A percentile compares a stretch with the other conserved stretches of the same genome.
These are phyloP conservation scores for Electrona antarctica DNA, from an alignment of 2,113 vertebrate genomes.

Conservation along the genomic window DNA sequence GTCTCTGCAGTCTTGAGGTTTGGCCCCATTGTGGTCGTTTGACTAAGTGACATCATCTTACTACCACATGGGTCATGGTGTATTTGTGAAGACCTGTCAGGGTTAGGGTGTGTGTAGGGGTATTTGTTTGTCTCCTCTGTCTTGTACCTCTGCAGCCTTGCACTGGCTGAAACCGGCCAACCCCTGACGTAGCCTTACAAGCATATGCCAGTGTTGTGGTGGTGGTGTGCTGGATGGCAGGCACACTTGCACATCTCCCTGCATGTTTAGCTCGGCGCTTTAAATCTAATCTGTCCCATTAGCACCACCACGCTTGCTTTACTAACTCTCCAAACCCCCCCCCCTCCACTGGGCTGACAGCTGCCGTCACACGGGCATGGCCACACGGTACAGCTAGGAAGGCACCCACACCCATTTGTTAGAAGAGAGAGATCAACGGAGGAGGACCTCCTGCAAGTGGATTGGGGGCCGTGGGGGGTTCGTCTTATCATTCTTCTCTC, in stretches of 20 bases:
- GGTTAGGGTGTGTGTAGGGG: too few relatives aligned
- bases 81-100: too few relatives aligned
- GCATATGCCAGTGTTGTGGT: background rate
- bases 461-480: background rate
- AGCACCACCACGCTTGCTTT: background rate
- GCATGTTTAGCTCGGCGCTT: slow-evolving; percentile 2
- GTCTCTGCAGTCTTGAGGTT: too few relatives aligned
- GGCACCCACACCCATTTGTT: background rate
- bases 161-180: background rate
- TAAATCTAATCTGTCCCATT: slow-evolving; percentile 22
- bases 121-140: background rate
- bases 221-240: background rate
- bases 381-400: background rate
- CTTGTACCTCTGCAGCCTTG: background rate
- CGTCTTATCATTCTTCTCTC: slow-evolving; percentile 4
- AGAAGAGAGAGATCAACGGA: background rate
- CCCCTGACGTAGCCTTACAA: background rate
- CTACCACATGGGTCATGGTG: too few relatives aligned
- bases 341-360: background rate
- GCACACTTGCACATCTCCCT: background rate
- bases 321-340: background rate
- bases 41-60: too few relatives aligned
- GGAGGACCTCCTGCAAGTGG: background rate
- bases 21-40: too few relatives aligned
- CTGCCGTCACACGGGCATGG: background rate